Evolutionary conservation across 2,888 invertebrate genomes (phyloP), one percentile per base, ranked within the genome.

Genomic region (Xanthia icteritia): DNA sequence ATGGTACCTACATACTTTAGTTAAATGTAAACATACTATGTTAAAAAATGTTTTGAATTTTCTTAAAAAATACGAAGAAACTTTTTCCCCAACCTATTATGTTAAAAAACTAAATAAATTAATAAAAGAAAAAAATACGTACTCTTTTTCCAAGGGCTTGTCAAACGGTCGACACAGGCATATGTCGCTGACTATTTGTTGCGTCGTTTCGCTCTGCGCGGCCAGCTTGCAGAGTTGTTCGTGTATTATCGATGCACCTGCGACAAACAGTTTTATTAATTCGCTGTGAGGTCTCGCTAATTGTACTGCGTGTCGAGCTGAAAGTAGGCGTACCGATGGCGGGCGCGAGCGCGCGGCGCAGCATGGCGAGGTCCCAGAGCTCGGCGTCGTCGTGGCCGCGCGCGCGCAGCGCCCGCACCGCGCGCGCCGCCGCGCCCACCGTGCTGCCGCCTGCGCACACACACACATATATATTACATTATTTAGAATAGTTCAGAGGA

Each of bases 211-310:
- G 81, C 92, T 94, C 86, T 94, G 92, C 3, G 83, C 83, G n/a
- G 94, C 90, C 36, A 95, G 76, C 17, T 91, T 90, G 27, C 82
- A 77, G 6, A 96, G 90, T 60, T 94, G 93, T 70, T 94, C 92
- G 89, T 96, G 95, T 66, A 96, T 93, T 82, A 95, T 94, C 1
- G 92, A 85, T 5, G 92, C 93, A 17, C 92, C 96, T 95, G 91
- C 0, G 20, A 58, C 60, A 5, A 58, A 45, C 11, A n/a, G 13
- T 56, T n/a, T 56, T 56, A 56, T 20, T 6, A 51, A 20, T 51
- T 51, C 20, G 20, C 48, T 17, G 48, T 48, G 51, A 51, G 51
- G 51, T 51, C 20, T 20, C 48, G 48, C n/a, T n/a, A n/a, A n/a
- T n/a, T n/a, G n/a, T n/a, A n/a, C n/a, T n/a, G n/a, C n/a, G n/a